Base-by-base conservation (phyloP, 2,888 invertebrate species). In the Acanthosepion lycidas region DNA sequence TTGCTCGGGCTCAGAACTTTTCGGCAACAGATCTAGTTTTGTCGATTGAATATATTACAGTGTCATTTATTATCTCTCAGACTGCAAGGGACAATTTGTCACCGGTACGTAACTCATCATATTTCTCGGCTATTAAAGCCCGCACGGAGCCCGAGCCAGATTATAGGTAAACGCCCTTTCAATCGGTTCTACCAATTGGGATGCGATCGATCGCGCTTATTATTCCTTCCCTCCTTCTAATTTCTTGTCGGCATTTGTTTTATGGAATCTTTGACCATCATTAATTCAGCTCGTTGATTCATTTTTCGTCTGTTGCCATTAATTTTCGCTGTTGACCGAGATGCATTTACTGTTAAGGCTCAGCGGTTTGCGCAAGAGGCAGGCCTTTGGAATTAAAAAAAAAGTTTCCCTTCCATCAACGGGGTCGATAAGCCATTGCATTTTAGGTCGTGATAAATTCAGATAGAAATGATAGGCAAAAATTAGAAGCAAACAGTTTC, bases 141-240 rank as follows among this genome's bases (percentile, higher is more conserved):
- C 23, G n/a, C n/a, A n/a, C n/a, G n/a, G 33, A 78, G 78, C 78
- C 15, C 64, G 5, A 33, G n/a, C 59, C n/a, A 78, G 78, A 78
- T 78, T 78, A 78, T 78, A 78, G 78, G n/a, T n/a, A 78, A 78
- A n/a, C 78, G n/a, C 78, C 78, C 78, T 78, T 78, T 15, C 78
- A 78, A 78, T 78, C 78, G 78, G 3, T 33, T 33, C n/a, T 15
- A 78, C 78, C n/a, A n/a, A 78, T 78, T 15, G 78, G n/a, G 15
- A 78, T 33, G 12, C 15, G 78, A 78, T 78, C 78, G 78, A 78
- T 78, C 78, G n/a, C 78, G n/a, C n/a, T 78, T 78, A 78, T 78
- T 78, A 78, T 78, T 33, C 18, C 8, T n/a, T 23, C 15, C 15
- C n/a, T 12, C 9, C 78, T 33, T 78, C n/a, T 78, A 78, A 78